Evolutionary conservation across 2,113 vertebrate genomes (phyloP).

Genomic region (Calidris pugnax): DNA sequence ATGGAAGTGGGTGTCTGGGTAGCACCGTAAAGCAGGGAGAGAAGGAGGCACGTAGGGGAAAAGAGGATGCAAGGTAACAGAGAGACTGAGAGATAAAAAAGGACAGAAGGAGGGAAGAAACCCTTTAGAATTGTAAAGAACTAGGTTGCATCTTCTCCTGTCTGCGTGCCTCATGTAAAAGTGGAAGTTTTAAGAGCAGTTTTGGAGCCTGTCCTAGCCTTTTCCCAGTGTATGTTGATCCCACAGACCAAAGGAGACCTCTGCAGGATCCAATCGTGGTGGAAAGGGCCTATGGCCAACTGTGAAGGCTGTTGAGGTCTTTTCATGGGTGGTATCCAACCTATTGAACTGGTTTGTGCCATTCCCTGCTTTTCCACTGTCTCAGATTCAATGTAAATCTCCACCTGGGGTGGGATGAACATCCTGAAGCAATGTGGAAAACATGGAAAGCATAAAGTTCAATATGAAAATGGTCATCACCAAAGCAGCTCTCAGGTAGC

Average conservation of each 20-base stretch:
- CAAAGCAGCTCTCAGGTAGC: not conserved
- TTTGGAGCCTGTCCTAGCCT: not conserved
- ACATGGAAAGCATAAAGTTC: not conserved
- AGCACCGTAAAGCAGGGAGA: not conserved
- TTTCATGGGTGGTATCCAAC: not conserved
- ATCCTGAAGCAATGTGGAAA: not conserved
- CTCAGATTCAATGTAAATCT: not conserved
- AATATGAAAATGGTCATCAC: not conserved
- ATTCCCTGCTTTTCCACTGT: not conserved
- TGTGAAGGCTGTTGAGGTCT: not conserved
- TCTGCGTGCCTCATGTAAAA: not conserved
- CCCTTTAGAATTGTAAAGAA: not conserved
- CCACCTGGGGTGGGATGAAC: not conserved
- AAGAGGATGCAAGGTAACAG: not conserved
- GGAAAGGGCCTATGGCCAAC: not conserved
- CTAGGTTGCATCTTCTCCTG: not conserved
- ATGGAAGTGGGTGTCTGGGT: not conserved
- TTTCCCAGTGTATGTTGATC: not conserved
- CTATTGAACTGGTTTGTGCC: not conserved
- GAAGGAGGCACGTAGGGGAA: not conserved
- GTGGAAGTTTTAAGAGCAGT: not conserved
- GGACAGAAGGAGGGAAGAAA: not conserved
- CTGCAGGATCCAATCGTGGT: not conserved
- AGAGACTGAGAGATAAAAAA: not conserved
- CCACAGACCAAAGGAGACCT: not conserved